A percentile compares a stretch with the other conserved stretches of the same genome.
Evolutionary conservation across 2,797 vertebrate species (phyloP).

Genomic region (Chaenodraco wilsoni): DNA sequence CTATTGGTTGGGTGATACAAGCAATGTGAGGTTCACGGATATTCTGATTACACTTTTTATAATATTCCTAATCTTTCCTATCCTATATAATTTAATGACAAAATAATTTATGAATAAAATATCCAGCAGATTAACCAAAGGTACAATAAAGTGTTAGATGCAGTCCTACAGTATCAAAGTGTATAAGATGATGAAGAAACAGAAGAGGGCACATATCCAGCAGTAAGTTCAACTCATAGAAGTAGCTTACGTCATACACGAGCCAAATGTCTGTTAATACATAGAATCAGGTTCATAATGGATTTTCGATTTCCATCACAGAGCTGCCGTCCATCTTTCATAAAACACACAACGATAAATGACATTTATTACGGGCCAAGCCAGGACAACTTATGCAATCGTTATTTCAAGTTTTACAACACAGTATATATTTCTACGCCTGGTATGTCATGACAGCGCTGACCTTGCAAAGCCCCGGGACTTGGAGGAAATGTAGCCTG

Average conservation of each 20-base stretch:
- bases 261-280: background rate
- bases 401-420: background rate
- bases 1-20: background rate
- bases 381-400: background rate
- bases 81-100: background rate
- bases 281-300: background rate
- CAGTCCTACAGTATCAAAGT: background rate
- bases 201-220: background rate
- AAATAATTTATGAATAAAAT: background rate
- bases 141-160: background rate
- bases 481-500: conserved; percentile 48
- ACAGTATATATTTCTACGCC: background rate
- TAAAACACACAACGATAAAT: background rate
- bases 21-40: background rate
- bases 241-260: background rate
- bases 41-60: background rate
- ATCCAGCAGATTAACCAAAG: background rate
- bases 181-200: background rate
- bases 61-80: background rate
- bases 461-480: conserved; percentile 15
- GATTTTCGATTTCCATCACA: background rate
- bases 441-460: conserved; percentile 3
- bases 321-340: background rate
- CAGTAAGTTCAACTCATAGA: background rate
- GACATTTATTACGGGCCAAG: background rate